Conservation (phyloP, 2,888 invertebrate species). For the Pollenia angustigena region DNA sequence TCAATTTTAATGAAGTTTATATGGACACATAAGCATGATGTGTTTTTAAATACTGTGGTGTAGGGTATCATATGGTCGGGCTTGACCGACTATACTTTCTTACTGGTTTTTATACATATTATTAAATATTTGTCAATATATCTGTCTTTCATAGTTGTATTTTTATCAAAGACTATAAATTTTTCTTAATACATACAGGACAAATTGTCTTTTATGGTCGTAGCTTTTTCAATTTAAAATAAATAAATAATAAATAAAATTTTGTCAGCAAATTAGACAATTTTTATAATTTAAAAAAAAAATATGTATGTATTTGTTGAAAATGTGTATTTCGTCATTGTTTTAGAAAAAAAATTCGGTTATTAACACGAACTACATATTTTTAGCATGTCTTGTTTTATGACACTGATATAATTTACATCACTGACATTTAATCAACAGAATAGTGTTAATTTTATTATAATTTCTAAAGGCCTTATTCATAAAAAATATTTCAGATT, state of each 20-base stretch:
- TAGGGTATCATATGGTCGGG: no score
- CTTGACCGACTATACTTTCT: no score
- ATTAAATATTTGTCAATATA: background rate
- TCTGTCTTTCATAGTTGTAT: conserved; percentile 9
- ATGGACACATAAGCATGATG: no score
- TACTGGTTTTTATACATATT: no score
- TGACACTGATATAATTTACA: conserved; percentile 16
- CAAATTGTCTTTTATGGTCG: conserved; percentile 20
- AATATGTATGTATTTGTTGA: background rate
- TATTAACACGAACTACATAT: background rate
- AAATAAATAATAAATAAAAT: conserved; percentile 52
- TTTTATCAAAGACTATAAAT: conserved; percentile 17
- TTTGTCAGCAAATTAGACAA: conserved; percentile 50
- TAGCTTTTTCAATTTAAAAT: conserved; percentile 36
- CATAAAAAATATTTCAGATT: no score
- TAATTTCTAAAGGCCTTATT: no score
- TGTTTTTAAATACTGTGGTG: no score
- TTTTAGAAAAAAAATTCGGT: background rate
- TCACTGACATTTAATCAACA: background rate
- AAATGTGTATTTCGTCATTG: conserved; percentile 11
- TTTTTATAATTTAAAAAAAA: conserved; percentile 16
- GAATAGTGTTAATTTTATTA: conserved; percentile 31
- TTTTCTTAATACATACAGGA: conserved; percentile 23
- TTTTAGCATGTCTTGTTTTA: background rate
- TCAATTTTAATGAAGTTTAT: no score